phyloP scores from a whole-genome alignment of 2,888 invertebrate genomes.

The Lydus trimaculatus region DNA sequence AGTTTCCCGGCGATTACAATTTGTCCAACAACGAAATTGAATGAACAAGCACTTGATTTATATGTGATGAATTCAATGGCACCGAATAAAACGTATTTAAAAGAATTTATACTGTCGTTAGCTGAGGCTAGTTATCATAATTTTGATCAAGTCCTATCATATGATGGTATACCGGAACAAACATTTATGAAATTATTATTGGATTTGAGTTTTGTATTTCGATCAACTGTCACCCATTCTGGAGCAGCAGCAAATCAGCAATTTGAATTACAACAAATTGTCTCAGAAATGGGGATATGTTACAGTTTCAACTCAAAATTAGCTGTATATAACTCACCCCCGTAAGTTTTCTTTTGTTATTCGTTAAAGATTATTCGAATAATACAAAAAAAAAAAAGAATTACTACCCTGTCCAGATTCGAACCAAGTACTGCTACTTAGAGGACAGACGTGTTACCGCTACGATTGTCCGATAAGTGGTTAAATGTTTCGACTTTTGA shows the following conservation, averaged over 20 bases:
- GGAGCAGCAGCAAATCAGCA: constrained; percentile 42
- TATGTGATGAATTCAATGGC: constrained; percentile 58
- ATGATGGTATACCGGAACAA: constrained; percentile 64
- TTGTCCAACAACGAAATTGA: constrained; percentile 68
- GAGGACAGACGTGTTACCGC: no score
- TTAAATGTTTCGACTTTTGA: no score
- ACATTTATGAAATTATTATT: constrained; percentile 67
- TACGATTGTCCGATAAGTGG: no score
- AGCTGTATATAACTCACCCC: constrained; percentile 67
- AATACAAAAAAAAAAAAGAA: no score
- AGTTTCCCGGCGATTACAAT: constrained; percentile 74
- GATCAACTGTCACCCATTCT: constrained; percentile 60
- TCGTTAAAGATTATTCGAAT: no score
- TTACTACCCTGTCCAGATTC: no score
- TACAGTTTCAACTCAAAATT: constrained; percentile 73
- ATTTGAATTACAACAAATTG: constrained; percentile 63
- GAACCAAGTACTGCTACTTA: no score
- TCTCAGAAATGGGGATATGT: constrained; percentile 76
- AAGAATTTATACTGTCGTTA: constrained; percentile 65
- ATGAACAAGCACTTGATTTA: constrained; percentile 63
- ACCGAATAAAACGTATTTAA: constrained; percentile 64
- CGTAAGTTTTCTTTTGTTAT: constrained; percentile 56
- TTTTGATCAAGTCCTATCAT: constrained; percentile 66
- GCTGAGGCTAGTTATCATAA: constrained; percentile 68
- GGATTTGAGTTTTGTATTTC: constrained; percentile 63